Base-by-base conservation (phyloP, 2,888 invertebrate species). In the Oegoconia quadripuncta region DNA sequence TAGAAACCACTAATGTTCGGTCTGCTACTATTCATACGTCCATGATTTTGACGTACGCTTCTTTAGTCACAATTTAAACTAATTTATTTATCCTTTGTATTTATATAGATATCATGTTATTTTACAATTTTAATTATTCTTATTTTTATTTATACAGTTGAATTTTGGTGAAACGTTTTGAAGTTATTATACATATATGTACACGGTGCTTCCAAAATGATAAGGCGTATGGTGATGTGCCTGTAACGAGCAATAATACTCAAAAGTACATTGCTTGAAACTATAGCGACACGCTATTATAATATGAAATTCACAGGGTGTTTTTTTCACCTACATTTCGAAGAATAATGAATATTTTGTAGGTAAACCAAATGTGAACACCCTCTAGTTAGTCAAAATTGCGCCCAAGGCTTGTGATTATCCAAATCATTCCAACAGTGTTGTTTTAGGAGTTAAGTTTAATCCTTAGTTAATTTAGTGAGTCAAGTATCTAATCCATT, bases 351-450 rank as follows among this genome's bases (percentile, higher is more conserved):
- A 27, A 12, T 3, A n/a, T 27, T 12, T 3, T 27, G 26, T 11
- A 27, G 13, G 4, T 11, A 27, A 27, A 27, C 12, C 18, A 13
- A 15, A 17, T 16, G 16, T 3, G 9, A 4, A 5, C 25, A 25
- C 11, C 25, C 25, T 25, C 2, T 11, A 25, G 11, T 7, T 13
- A 12, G n/a, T n/a, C 14, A 7, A 32, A 32, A 32, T 22, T 13
- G 8, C 14, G 11, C 20, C 16, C n/a, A 83, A 83, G 83, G 81
- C 81, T 83, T 83, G 83, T 84, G 83, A 82, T 71, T 48, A 49
- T 64, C 46, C 39, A 64, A 73, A 74, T 67, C 78, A 82, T 83
- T 84, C 83, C 83, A 82, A 75, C 75, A 68, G 61, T 61, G 58
- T 63, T 70, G 56, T 68, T 59, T 42, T 60, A 64, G 56, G 16